phyloP scores from a whole-genome alignment of 2,888 invertebrate genomes.

The Dorcus parallelipipedus region DNA sequence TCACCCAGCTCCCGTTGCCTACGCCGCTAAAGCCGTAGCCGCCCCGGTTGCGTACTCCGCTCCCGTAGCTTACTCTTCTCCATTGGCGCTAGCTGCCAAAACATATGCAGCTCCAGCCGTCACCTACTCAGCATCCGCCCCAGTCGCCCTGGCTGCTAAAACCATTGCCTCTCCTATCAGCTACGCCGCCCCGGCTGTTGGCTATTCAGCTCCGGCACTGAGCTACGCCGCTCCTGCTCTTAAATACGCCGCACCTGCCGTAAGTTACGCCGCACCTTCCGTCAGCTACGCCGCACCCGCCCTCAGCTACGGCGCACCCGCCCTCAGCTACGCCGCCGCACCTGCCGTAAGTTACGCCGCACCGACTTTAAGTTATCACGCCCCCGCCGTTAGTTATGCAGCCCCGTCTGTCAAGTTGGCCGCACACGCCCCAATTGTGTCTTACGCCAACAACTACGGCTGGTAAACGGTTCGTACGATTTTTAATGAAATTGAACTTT shows the following conservation, averaged over 20 bases:
- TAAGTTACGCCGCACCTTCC: background rate
- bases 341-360: background rate
- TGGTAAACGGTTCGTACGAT: too few species aligned
- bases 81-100: background rate
- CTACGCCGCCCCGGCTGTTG: background rate
- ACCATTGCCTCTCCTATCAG: background rate
- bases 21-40: background rate
- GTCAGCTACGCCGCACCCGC: background rate
- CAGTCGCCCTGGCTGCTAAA: background rate
- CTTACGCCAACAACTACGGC: too few species aligned
- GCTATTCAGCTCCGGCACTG: background rate
- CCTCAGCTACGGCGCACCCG: background rate
- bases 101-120: constrained; percentile 1
- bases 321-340: background rate
- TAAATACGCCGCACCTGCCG: background rate
- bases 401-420: background rate
- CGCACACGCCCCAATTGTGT: background rate
- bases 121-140: background rate
- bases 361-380: background rate
- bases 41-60: constrained; percentile 4
- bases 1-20: constrained; percentile 5
- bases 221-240: background rate
- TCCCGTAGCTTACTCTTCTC: background rate
- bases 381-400: background rate
- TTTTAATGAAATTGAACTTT: too few species aligned